A percentile compares a stretch with the other conserved stretches of the same genome.
phyloP scores from a whole-genome alignment of 2,888 invertebrate genomes.

The Nymphalis c-album region DNA sequence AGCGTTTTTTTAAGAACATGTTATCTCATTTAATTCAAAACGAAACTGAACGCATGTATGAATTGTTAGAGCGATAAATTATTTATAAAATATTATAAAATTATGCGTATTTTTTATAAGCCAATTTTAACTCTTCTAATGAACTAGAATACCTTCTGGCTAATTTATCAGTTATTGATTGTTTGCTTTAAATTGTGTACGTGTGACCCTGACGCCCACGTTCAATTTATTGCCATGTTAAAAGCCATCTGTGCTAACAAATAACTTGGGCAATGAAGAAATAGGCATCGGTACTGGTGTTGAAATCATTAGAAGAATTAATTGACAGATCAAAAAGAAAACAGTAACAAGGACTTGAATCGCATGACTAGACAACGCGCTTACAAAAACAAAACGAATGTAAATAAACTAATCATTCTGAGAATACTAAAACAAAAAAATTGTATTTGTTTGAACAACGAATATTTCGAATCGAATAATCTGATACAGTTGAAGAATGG shows the following conservation, averaged over 20 bases:
- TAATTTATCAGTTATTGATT: conserved; percentile 70
- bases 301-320: conserved; percentile 36
- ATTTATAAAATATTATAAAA: not conserved
- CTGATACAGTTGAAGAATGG: not conserved
- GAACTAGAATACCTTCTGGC: conserved; percentile 40
- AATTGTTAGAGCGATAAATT: no score
- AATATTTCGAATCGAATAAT: no score
- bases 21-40: no score
- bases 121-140: conserved; percentile 32
- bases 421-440: not conserved
- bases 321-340: conserved; percentile 25
- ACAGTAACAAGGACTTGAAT: conserved; percentile 18
- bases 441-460: not conserved
- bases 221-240: conserved; percentile 49
- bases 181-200: conserved; percentile 58
- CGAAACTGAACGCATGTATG: no score
- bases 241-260: conserved; percentile 50
- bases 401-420: not conserved
- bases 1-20: no score
- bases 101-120: conserved; percentile 19
- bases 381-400: not conserved
- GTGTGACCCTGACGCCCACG: conserved; percentile 63
- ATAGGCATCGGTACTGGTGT: conserved; percentile 28
- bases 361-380: not conserved
- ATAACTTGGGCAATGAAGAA: conserved; percentile 32